These are phyloP conservation scores for Chrysina gloriosa DNA, from an alignment of 2,888 invertebrate genomes.

Conservation along the genomic window DNA sequence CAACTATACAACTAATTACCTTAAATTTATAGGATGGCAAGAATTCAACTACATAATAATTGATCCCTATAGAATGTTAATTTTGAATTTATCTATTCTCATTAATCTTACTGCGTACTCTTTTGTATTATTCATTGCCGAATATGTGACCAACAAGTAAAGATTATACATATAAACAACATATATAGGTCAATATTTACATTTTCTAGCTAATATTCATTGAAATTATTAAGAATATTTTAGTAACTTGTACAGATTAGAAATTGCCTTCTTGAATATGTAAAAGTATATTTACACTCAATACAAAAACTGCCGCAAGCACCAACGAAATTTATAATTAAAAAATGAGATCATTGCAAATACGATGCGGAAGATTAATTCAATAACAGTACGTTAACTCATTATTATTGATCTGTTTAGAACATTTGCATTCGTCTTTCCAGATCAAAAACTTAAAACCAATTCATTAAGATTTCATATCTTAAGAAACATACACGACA, in stretches of 20 bases:
- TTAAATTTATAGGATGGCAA: slow-evolving; percentile 48
- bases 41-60: slow-evolving; percentile 48
- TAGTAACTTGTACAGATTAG: not conserved
- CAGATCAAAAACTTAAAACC: too few species aligned
- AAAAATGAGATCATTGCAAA: slow-evolving; percentile 1
- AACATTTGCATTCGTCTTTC: too few species aligned
- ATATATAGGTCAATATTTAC: slow-evolving; percentile 30
- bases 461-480: too few species aligned
- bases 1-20: slow-evolving; percentile 40
- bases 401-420: too few species aligned
- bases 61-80: slow-evolving; percentile 50
- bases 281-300: too few species aligned
- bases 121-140: slow-evolving; percentile 11
- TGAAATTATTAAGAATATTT: slow-evolving; percentile 28
- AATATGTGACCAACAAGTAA: slow-evolving; percentile 27
- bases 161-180: not conserved
- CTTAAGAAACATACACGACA: too few species aligned
- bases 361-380: too few species aligned
- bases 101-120: slow-evolving; percentile 27
- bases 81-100: slow-evolving; percentile 42
- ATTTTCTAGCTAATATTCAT: slow-evolving; percentile 6
- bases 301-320: too few species aligned
- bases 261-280: not conserved
- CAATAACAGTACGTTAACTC: too few species aligned
- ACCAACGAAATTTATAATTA: too few species aligned